Evolutionary conservation across 2,888 invertebrate genomes (phyloP).

Genomic region (Caenorhabditis becei): DNA sequence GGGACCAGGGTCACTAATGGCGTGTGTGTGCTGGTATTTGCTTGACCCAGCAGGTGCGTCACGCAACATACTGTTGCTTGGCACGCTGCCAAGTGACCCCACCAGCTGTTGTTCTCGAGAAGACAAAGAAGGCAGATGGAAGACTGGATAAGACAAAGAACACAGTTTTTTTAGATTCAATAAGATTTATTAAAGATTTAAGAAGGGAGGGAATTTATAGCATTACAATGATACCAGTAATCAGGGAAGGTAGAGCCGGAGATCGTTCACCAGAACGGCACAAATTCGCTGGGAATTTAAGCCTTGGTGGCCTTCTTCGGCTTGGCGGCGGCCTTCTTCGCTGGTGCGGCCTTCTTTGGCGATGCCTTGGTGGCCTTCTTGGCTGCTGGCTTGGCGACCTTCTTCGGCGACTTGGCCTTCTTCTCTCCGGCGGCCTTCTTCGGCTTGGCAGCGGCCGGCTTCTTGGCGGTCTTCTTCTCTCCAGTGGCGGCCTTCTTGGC

Average conservation of each 20-base stretch:
- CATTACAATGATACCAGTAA: no score
- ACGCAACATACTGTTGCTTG: no score
- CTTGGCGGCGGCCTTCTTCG: conserved; percentile 27
- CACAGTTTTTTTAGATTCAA: conserved; percentile 21
- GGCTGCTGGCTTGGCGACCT: conserved; percentile 40
- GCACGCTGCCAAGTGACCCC: conserved; percentile 17
- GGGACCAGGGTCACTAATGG: no score
- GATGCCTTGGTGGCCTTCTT: conserved; percentile 57
- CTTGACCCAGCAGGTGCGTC: no score
- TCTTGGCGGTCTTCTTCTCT: conserved; percentile 22
- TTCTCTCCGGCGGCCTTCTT: conserved; percentile 54
- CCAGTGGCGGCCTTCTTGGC: conserved; percentile 18
- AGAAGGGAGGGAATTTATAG: no score
- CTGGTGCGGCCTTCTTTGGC: conserved; percentile 50
- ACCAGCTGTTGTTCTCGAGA: conserved; percentile 6
- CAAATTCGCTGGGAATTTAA: no score
- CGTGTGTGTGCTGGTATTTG: no score
- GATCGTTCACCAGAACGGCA: background rate
- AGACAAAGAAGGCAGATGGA: background rate
- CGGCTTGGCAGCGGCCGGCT: conserved; percentile 38
- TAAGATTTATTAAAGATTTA: conserved; percentile 25
- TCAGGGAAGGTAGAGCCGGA: background rate
- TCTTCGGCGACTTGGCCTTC: conserved; percentile 53
- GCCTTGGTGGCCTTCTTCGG: no score
- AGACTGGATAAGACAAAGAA: conserved; percentile 11